Percentiles rank a stretch among this genome's conserved stretches.
phyloP scores from a whole-genome alignment of 2,888 invertebrate genomes.

The Clitarchus hookeri region DNA sequence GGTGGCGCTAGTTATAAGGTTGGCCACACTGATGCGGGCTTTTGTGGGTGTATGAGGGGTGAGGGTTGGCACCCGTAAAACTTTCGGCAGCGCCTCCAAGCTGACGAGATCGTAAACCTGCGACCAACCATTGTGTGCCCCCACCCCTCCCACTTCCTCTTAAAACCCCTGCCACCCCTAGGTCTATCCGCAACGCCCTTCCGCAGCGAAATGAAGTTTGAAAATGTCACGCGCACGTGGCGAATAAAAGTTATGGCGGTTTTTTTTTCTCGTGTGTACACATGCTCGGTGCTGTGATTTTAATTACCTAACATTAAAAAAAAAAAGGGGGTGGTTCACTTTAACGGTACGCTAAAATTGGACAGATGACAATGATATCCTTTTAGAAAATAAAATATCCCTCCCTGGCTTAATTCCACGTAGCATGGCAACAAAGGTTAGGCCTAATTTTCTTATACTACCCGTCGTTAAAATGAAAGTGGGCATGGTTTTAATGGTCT shows the following conservation, averaged over 20 bases:
- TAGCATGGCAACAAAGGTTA: neutral
- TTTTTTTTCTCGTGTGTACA: neutral
- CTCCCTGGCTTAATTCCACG: neutral
- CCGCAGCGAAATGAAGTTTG: neutral
- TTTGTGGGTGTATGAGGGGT: neutral
- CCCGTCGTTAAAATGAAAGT: neutral
- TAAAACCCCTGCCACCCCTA: neutral
- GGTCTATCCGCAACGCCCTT: neutral
- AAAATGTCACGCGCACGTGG: constrained; percentile 2
- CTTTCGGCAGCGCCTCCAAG: constrained; percentile 5
- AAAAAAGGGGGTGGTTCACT: too few relatives aligned
- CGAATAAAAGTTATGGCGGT: neutral
- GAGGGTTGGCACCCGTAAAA: neutral
- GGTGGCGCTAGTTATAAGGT: neutral
- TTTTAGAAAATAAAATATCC: neutral
- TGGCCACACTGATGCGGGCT: constrained; percentile 6
- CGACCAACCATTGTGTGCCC: neutral
- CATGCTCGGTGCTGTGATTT: neutral
- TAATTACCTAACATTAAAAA: neutral
- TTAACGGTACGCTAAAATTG: neutral
- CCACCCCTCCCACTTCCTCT: neutral
- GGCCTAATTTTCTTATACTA: neutral
- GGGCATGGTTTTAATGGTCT: neutral
- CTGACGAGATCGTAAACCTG: constrained; percentile 14
- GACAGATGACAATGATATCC: neutral